Evolutionary conservation across 2,113 vertebrate species (phyloP), one percentile per base, ranked within the genome.

Genomic region (Panurus biarmicus): DNA sequence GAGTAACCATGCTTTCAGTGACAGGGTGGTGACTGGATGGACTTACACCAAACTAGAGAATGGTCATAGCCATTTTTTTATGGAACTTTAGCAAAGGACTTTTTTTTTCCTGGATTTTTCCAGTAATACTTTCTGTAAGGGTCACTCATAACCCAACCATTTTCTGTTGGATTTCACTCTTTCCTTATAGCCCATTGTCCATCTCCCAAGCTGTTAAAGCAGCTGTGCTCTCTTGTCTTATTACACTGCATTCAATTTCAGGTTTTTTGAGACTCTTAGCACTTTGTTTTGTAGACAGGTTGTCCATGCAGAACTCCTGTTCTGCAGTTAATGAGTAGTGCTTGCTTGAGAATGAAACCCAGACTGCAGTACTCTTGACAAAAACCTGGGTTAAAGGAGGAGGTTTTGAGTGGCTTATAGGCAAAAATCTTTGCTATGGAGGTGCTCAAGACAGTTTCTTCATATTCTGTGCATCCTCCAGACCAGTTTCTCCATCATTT

Each of bases 241-340:
- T 51, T 51, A 23, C 40, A 50, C 11, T 31, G 9, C 19, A 11
- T 60, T 82, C 53, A 26, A 5, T 47, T 44, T 33, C 12, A 10
- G 33, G 17, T 3, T n/a, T 56, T 57, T 44, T 31, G 2, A 19
- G 45, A 25, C 8, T 72, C 50, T 42, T 42, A 4, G 5, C 35
- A 61, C n/a, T 76, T 70, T 36, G 61, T 23, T 54, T 15, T 62
- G 26, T 33, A 51, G 33, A 76, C 47, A 70, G 69, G 21, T 10
- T 82, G 33, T 28, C 74, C 61, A 62, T 42, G 17, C 12, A 86
- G 75, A 80, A 16, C 38, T 77, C n/a, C 47, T 58, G 35, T 64
- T 77, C 45, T 24, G 53, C 31, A 51, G 83, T 86, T 88, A 95
- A 88, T 90, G 36, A 86, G 44, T 66, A 84, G 92, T 71, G n/a